A percentile compares a stretch with the other conserved stretches of the same genome.
Evolutionary conservation across 2,888 invertebrate species (phyloP).

Genomic region (Sipha maydis): DNA sequence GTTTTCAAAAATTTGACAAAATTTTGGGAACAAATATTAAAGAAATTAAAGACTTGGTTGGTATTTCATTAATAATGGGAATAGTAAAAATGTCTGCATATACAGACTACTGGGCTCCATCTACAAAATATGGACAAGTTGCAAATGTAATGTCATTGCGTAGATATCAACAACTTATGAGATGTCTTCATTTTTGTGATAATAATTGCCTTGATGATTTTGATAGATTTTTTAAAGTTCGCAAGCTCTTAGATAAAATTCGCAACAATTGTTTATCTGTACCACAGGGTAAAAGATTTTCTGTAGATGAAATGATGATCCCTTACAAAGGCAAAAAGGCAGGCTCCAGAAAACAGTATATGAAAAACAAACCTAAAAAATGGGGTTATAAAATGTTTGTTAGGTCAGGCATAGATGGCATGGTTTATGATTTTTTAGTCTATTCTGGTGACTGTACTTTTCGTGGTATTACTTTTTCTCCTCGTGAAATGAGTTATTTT

Average conservation of each 20-base stretch:
- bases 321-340: slow-evolving; percentile 67
- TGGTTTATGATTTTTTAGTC: slow-evolving; percentile 66
- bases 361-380: slow-evolving; percentile 66
- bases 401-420: slow-evolving; percentile 66
- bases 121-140: slow-evolving; percentile 41
- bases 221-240: slow-evolving; percentile 47
- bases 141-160: slow-evolving; percentile 55
- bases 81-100: slow-evolving; percentile 56
- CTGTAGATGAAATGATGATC: slow-evolving; percentile 67
- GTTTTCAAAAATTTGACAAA: slow-evolving; percentile 42
- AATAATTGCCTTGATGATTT: slow-evolving; percentile 31
- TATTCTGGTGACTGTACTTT: slow-evolving; percentile 66
- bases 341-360: slow-evolving; percentile 66
- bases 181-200: slow-evolving; percentile 41
- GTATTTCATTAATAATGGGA: slow-evolving; percentile 59
- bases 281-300: slow-evolving; percentile 65
- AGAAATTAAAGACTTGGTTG: slow-evolving; percentile 58
- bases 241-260: slow-evolving; percentile 33
- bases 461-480: slow-evolving; percentile 64
- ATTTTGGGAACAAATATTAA: not conserved
- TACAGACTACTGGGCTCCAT: slow-evolving; percentile 58
- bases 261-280: slow-evolving; percentile 61
- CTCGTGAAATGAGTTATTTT: slow-evolving; percentile 52
- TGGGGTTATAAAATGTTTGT: slow-evolving; percentile 67
- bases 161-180: slow-evolving; percentile 16